Evolutionary conservation across 2,888 invertebrate genomes (phyloP).

Genomic region (Dolichomitus sp.): DNA sequence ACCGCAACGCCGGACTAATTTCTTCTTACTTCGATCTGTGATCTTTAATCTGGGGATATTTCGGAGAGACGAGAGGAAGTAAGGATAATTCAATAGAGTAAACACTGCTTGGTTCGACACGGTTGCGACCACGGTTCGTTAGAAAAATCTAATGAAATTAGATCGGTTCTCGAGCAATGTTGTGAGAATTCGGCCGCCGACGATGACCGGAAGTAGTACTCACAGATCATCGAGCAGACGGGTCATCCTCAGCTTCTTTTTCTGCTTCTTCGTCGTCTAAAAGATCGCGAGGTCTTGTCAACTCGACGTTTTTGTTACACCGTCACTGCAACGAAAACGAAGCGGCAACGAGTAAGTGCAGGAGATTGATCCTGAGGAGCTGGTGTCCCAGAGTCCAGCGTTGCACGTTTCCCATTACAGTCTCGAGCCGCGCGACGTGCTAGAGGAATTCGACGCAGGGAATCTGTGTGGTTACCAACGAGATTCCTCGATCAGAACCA

Average conservation of each 20-base stretch:
- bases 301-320: slow-evolving; percentile 65
- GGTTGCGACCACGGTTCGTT: slow-evolving; percentile 38
- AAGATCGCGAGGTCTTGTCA: slow-evolving; percentile 46
- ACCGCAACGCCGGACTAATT: not conserved
- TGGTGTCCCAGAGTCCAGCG: slow-evolving; percentile 31
- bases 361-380: slow-evolving; percentile 36
- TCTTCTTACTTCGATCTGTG: not conserved
- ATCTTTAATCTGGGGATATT: not conserved
- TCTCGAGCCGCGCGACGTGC: slow-evolving; percentile 25
- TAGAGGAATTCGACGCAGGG: slow-evolving; percentile 47
- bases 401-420: slow-evolving; percentile 64
- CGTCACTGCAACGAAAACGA: slow-evolving; percentile 50
- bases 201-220: slow-evolving; percentile 74
- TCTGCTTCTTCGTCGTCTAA: slow-evolving; percentile 13
- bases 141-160: slow-evolving; percentile 58
- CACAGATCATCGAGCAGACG: slow-evolving; percentile 75
- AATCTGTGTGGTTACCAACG: slow-evolving; percentile 38
- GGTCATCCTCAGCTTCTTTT: slow-evolving; percentile 70
- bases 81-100: slow-evolving; percentile 21
- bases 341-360: slow-evolving; percentile 4
- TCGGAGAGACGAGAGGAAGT: slow-evolving; percentile 9
- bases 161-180: slow-evolving; percentile 44
- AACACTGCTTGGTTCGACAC: slow-evolving; percentile 10
- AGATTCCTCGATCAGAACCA: slow-evolving; percentile 54
- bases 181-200: slow-evolving; percentile 66